A percentile compares a stretch with the other conserved stretches of the same genome.
phyloP scores from a whole-genome alignment of 2,888 invertebrate genomes.

The Melanotus villosus region DNA sequence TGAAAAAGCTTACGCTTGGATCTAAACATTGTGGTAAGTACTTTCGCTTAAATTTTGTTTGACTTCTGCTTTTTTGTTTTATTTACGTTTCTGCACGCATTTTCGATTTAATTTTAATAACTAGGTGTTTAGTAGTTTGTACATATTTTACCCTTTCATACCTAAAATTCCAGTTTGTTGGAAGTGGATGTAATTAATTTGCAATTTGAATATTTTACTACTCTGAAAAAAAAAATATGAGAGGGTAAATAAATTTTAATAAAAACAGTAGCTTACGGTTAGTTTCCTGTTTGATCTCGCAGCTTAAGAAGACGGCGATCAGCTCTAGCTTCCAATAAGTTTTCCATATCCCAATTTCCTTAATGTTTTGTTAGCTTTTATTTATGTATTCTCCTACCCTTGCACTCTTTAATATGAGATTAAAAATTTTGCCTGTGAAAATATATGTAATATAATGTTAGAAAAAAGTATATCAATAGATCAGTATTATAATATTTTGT shows the following conservation, averaged over 20 bases:
- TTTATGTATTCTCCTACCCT: constrained; percentile 36
- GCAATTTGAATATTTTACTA: not conserved
- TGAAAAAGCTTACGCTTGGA: constrained; percentile 78
- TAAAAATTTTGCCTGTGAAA: constrained; percentile 48
- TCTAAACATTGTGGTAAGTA: constrained; percentile 70
- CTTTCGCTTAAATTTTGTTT: constrained; percentile 29
- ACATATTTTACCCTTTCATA: constrained; percentile 45
- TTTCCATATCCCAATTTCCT: constrained; percentile 56
- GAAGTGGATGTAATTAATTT: not conserved
- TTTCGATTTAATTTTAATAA: constrained; percentile 15
- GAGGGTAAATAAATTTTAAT: constrained; percentile 32
- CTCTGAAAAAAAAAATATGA: constrained; percentile 29
- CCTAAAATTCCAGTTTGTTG: not conserved
- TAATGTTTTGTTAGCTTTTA: constrained; percentile 44
- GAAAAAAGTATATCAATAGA: constrained; percentile 49
- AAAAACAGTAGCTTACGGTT: constrained; percentile 57
- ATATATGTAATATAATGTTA: constrained; percentile 52
- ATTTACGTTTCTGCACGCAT: constrained; percentile 36
- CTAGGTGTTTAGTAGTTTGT: constrained; percentile 13
- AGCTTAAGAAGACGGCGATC: constrained; percentile 75
- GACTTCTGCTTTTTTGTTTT: constrained; percentile 48
- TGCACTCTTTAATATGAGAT: constrained; percentile 42
- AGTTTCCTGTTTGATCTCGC: constrained; percentile 70
- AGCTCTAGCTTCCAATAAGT: constrained; percentile 65
- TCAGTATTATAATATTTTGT: constrained; percentile 51